phyloP scores from a whole-genome alignment of 2,888 invertebrate species.

The Lamellibrachia columna region DNA sequence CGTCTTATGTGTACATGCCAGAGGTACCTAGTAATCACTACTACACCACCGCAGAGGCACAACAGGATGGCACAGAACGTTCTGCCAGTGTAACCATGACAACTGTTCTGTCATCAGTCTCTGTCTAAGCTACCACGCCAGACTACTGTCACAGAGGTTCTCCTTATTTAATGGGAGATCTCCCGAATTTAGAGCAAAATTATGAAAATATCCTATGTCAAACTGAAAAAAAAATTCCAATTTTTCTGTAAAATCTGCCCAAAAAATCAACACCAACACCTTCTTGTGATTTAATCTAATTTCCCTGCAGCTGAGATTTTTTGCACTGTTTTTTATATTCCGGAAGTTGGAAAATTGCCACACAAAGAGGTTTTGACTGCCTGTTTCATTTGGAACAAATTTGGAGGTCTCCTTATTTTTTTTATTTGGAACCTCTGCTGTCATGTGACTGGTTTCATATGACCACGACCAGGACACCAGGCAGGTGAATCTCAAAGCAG shows the following conservation, averaged over 20 bases:
- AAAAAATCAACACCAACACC: background rate
- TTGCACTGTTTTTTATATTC: background rate
- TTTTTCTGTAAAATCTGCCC: background rate
- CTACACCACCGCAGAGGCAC: background rate
- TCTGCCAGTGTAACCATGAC: background rate
- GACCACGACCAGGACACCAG: too few species aligned
- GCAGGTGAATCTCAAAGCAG: too few species aligned
- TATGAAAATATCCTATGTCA: background rate
- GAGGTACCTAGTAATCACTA: constrained; percentile 2
- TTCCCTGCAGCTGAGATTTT: background rate
- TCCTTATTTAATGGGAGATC: background rate
- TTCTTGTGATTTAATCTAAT: background rate
- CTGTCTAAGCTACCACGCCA: background rate
- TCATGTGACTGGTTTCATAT: too few species aligned
- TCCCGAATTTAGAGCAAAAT: background rate
- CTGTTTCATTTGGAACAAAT: background rate
- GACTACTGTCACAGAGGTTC: background rate
- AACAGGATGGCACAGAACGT: background rate
- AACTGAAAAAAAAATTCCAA: background rate
- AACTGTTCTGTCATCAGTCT: background rate
- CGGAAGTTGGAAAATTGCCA: constrained; percentile 2
- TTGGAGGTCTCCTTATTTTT: background rate
- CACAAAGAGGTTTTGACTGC: background rate
- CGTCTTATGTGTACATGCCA: background rate
- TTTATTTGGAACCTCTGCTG: background rate